These are phyloP conservation scores for Nothocercus nigrocapillus DNA, from an alignment of 2,113 vertebrate species.

Conservation along the genomic window DNA sequence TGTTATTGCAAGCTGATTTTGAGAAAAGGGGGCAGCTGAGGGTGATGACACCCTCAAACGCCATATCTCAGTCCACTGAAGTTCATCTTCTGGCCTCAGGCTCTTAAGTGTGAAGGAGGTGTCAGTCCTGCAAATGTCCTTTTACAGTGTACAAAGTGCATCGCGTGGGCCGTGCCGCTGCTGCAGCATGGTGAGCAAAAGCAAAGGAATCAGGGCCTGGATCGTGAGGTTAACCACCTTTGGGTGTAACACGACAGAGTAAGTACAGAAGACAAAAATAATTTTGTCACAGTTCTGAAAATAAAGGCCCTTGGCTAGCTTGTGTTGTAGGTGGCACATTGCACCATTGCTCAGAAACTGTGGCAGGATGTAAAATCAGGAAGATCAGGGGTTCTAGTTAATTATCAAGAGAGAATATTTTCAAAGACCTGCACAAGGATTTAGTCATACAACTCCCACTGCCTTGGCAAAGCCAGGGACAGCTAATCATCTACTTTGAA, in stretches of 20 bases:
- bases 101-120: too few species aligned
- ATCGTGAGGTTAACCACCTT: not conserved
- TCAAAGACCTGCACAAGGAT: not conserved
- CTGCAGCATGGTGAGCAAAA: too few species aligned
- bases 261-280: not conserved
- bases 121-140: not conserved
- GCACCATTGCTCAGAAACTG: not conserved
- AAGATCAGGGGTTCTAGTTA: not conserved
- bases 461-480: not conserved
- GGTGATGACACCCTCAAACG: not conserved
- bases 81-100: too few species aligned
- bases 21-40: not conserved
- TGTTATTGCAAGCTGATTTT: accelerated
- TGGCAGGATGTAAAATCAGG: not conserved
- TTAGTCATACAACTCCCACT: not conserved
- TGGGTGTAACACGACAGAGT: not conserved
- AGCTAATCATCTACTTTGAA: slow-evolving; percentile 36
- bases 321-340: not conserved
- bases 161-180: not conserved
- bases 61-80: too few species aligned
- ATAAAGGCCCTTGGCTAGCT: not conserved
- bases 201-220: not conserved
- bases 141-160: not conserved
- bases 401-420: slow-evolving; percentile 12
- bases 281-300: not conserved